Percentiles rank a stretch among this genome's conserved stretches.
Evolutionary conservation across 2,797 vertebrate species (phyloP).

Genomic region (Eidolon dupreanum): DNA sequence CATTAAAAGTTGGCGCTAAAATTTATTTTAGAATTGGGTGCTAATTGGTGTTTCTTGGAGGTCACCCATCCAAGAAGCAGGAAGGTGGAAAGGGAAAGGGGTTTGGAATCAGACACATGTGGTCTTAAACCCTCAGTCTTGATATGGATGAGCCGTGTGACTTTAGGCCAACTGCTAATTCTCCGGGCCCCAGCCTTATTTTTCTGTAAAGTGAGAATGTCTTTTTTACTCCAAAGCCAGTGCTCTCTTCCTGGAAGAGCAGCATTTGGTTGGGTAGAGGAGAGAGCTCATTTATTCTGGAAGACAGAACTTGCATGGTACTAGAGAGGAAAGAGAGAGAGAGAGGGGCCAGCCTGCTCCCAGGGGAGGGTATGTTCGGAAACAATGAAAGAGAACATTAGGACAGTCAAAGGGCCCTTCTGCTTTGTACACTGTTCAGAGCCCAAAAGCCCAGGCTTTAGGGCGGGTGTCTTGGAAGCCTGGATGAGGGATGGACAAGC

Average conservation of each 20-base stretch:
- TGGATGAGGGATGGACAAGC: background rate
- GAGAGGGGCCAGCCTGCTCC: background rate
- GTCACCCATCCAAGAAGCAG: background rate
- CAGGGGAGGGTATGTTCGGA: background rate
- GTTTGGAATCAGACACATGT: background rate
- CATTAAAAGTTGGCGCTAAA: background rate
- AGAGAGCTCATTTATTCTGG: background rate
- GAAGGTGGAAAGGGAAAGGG: background rate
- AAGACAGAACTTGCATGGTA: background rate
- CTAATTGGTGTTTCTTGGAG: conserved; percentile 5
- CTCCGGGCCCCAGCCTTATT: background rate
- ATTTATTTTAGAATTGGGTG: conserved; percentile 28
- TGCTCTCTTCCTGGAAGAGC: background rate
- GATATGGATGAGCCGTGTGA: background rate
- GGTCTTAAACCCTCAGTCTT: background rate
- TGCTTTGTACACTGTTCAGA: background rate
- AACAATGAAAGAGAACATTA: background rate
- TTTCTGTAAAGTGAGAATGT: background rate
- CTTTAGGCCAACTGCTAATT: background rate
- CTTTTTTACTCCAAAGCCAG: background rate
- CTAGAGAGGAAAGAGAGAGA: background rate
- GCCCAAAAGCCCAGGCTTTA: background rate
- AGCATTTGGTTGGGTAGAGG: background rate
- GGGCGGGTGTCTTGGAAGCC: background rate
- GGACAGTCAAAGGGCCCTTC: background rate